phyloP scores from a whole-genome alignment of 2,888 invertebrate genomes.

The Kuschelorhynchus macadamiae region DNA sequence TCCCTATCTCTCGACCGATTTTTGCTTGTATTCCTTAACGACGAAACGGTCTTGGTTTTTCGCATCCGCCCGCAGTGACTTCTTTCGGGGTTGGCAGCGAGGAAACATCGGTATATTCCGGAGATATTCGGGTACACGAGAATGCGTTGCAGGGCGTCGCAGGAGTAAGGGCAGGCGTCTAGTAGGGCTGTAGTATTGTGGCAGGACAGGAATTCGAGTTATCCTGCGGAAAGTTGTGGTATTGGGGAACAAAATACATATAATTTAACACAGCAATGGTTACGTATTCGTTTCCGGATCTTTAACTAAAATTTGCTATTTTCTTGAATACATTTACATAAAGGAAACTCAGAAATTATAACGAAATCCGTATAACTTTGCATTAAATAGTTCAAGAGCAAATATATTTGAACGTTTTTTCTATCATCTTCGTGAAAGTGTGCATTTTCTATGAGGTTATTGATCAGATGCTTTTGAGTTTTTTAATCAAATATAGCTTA shows the following conservation, averaged over 20 bases:
- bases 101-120: constrained; percentile 32
- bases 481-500: no score
- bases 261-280: background rate
- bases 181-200: constrained; percentile 27
- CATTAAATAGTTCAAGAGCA: no score
- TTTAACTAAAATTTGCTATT: no score
- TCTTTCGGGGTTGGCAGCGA: constrained; percentile 45
- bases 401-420: no score
- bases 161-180: constrained; percentile 42
- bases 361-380: no score
- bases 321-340: no score
- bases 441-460: no score
- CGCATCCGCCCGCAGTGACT: constrained; percentile 47
- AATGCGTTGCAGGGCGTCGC: constrained; percentile 48
- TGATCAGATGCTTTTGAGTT: no score
- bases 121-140: constrained; percentile 35
- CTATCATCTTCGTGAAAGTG: no score
- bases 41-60: constrained; percentile 43
- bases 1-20: constrained; percentile 18
- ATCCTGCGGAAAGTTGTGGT: constrained; percentile 4
- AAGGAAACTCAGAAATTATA: no score
- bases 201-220: constrained; percentile 36
- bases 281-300: no score
- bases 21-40: constrained; percentile 26
- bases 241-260: background rate